Evolutionary conservation across 23 tunicate genomes (phyloP), one percentile per base, ranked within the genome.

Genomic region (Ascidia mentula): DNA sequence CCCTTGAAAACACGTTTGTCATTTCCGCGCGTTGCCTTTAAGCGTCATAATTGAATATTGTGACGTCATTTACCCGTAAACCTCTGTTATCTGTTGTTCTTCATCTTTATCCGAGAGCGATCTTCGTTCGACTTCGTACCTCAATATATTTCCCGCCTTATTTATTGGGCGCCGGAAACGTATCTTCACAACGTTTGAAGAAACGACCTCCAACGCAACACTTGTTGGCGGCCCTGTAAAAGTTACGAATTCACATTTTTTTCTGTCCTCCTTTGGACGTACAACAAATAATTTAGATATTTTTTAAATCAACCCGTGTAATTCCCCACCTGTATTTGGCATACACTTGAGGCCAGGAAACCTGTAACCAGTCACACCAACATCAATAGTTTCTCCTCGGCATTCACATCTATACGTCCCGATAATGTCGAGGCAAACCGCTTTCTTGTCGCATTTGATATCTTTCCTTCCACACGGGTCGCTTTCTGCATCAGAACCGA

Each of bases 111-210:
- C 13, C 12, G 65, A 53, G 28, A 53, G 65, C 13, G 65, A 53
- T 9, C 65, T 53, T 6, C 65, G 28, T 53, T 53, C 65, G 2
- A 53, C 65, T 9, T 53, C 28, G 24, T 53, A 53, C 28, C 24
- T 53, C 28, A 53, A 1, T 1, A 53, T 3, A 28, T 53, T 53
- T 6, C 65, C 65, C 13, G 7, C 65, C 28, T 20, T 53, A 3
- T 53, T 53, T 28, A 1, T 3, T 53, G 65, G 65, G 24, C 65
- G 65, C 65, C 65, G 65, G 65, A 53, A 20, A 1, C 13, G 4
- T 53, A 53, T 53, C 24, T 9, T 53, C 65, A 53, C 65, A 53
- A 53, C 65, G 65, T 53, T 53, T 53, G 65, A 28, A 26, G 65
- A 20, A 26, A 53, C 12, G 7, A 53, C 65, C 1, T 53, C 65